These are phyloP conservation scores for Ophion obscuratus DNA, from an alignment of 2,888 invertebrate species.

Conservation along the genomic window DNA sequence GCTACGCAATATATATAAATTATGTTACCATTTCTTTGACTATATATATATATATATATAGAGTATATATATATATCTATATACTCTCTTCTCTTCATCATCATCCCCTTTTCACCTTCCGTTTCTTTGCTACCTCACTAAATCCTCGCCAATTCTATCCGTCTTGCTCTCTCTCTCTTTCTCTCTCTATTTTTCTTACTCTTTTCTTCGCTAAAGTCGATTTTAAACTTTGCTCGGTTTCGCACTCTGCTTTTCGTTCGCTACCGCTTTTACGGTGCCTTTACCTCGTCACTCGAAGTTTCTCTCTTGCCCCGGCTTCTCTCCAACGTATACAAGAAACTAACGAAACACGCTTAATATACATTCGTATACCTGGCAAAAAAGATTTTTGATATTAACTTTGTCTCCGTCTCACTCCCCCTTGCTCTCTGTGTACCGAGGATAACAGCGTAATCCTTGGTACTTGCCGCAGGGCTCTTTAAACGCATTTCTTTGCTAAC, in stretches of 20 bases:
- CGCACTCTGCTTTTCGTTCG: slow-evolving; percentile 27
- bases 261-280: slow-evolving; percentile 39
- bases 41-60: too few relatives aligned
- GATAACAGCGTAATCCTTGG: not conserved
- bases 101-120: slow-evolving; percentile 4
- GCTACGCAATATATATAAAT: too few relatives aligned
- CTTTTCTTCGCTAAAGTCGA: slow-evolving; percentile 52
- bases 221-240: slow-evolving; percentile 51
- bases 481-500: slow-evolving; percentile 27
- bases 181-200: not conserved
- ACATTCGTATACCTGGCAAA: slow-evolving; percentile 31
- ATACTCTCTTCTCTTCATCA: slow-evolving; percentile 1
- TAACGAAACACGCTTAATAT: slow-evolving; percentile 40
- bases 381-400: slow-evolving; percentile 50
- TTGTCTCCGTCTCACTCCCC: not conserved
- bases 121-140: slow-evolving; percentile 4
- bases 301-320: not conserved
- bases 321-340: slow-evolving; percentile 13
- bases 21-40: too few relatives aligned
- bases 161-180: not conserved
- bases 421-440: not conserved
- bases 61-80: not conserved
- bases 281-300: slow-evolving; percentile 53
- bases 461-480: slow-evolving; percentile 4
- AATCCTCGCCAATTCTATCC: slow-evolving; percentile 11